Evolutionary conservation across 1,140 invertebrate genomes (phyloP), one percentile per base, ranked within the genome.

Genomic region (Panonychus citri): DNA sequence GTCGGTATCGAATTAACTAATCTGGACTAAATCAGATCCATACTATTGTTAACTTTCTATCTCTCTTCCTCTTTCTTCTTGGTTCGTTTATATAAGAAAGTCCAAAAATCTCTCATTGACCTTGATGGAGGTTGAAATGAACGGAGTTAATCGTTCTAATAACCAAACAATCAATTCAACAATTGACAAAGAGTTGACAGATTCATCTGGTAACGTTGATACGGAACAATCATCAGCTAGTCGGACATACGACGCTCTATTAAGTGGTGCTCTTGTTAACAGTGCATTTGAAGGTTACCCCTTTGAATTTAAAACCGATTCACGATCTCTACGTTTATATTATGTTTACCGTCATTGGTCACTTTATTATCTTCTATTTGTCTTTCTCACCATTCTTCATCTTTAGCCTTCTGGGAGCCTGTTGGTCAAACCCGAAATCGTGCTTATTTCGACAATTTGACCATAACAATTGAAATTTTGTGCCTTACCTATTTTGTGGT

Each of bases 361-460:
- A 25, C 56, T 65, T 3, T 59, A 66, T 56, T 69, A 62, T 56
- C 40, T 62, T 21, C 61, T 74, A 1, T 70, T 71, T 57, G 57
- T 69, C 13, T 63, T 67, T 42, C 66, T 75, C 40, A n/a, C 66
- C 8, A 28, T 72, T 10, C 65, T 71, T 57, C 65, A 74, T 26
- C 55, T 60, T 60, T 75, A 39, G 70, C 71, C 19, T 25, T 73
- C 8, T 67, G 73, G 63, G 73, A 75, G 62, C 64, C 66, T 57
- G 70, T 73, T 28, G 67, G 71, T 12, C 55, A 51, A 40, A 21
- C 10, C 4, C 19, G 37, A 39, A 28, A 50, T 24, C 8, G 55
- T n/a, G 46, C 27, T 40, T 55, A 28, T 37, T 42, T 26, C 17
- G 15, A 42, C 25, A 10, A n/a, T 21, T 15, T 55, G 30, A 70